Evolutionary conservation across 1,140 invertebrate genomes (phyloP).

Genomic region (Penaeus japonicus): DNA sequence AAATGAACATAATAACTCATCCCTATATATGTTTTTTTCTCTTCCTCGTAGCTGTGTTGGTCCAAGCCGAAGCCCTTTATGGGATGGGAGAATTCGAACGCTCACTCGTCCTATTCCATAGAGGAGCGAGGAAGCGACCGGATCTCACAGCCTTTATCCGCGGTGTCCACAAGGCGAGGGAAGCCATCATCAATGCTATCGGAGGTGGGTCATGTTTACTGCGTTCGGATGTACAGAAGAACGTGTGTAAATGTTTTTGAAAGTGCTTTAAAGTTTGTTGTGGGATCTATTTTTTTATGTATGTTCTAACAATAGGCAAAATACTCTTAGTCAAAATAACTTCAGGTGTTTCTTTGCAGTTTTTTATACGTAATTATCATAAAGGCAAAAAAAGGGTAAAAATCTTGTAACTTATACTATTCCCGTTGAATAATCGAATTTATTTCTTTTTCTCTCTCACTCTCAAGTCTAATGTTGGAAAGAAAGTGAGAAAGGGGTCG

Average conservation of each 20-base stretch:
- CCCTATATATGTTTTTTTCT: not conserved
- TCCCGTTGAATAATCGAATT: not conserved
- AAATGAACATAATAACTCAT: not conserved
- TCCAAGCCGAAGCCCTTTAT: slow-evolving; percentile 93
- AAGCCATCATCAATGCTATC: slow-evolving; percentile 92
- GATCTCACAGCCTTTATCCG: slow-evolving; percentile 86
- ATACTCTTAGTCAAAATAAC: too few relatives aligned
- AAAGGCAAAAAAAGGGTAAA: too few relatives aligned
- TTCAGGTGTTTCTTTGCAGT: too few relatives aligned
- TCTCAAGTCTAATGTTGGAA: not conserved
- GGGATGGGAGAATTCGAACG: slow-evolving; percentile 92
- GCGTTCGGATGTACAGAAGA: too few relatives aligned
- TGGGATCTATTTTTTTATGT: too few relatives aligned
- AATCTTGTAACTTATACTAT: not conserved
- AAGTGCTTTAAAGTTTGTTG: too few relatives aligned
- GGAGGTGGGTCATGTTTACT: slow-evolving; percentile 68
- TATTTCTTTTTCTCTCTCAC: not conserved
- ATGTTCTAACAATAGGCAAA: too few relatives aligned
- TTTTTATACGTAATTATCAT: too few relatives aligned
- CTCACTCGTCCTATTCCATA: slow-evolving; percentile 89
- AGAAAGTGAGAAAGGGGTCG: not conserved
- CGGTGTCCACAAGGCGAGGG: slow-evolving; percentile 91
- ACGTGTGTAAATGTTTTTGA: too few relatives aligned
- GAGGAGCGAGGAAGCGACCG: slow-evolving; percentile 82
- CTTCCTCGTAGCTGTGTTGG: slow-evolving; percentile 75